Evolutionary conservation across 2,888 invertebrate genomes (phyloP), one percentile per base, ranked within the genome.

Genomic region (Candidula unifasciata): DNA sequence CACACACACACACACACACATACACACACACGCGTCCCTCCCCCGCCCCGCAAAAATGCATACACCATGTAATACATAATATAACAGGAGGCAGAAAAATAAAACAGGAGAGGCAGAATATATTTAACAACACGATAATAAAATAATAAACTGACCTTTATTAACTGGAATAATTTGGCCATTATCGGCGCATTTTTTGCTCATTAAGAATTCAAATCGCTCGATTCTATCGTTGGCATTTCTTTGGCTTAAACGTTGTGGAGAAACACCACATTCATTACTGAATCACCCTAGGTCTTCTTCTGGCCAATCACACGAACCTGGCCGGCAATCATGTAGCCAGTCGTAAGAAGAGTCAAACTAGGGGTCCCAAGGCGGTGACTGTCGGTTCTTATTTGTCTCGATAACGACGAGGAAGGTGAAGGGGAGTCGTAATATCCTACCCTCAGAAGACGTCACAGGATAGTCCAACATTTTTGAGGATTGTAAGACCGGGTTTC

Each of bases 381-480:
- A 74, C 52, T 27, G 74, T 74, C 74, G 52, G 27, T 74, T 74
- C 52, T 74, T 74, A 13, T 74, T 74, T 52, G 74, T 52, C 74
- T 52, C 33, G 2, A 13, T 16, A 52, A 21, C 74, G 74, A 44
- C 52, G n/a, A 16, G 37, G 37, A 33, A 35, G 30, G 16, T 3
- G 69, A 30, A n/a, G n/a, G n/a, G n/a, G n/a, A n/a, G n/a, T n/a
- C n/a, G n/a, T n/a, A n/a, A n/a, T n/a, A 64, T 64, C 24, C 64
- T 5, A n/a, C n/a, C n/a, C n/a, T n/a, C n/a, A n/a, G n/a, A n/a
- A n/a, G n/a, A n/a, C n/a, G n/a, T n/a, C n/a, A n/a, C n/a, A n/a
- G n/a, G n/a, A n/a, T n/a, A n/a, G n/a, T n/a, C n/a, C n/a, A n/a
- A n/a, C n/a, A n/a, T n/a, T n/a, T n/a, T n/a, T n/a, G n/a, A n/a